Base-by-base conservation (phyloP, 2,888 invertebrate species). In the Cosmia trapezina region DNA sequence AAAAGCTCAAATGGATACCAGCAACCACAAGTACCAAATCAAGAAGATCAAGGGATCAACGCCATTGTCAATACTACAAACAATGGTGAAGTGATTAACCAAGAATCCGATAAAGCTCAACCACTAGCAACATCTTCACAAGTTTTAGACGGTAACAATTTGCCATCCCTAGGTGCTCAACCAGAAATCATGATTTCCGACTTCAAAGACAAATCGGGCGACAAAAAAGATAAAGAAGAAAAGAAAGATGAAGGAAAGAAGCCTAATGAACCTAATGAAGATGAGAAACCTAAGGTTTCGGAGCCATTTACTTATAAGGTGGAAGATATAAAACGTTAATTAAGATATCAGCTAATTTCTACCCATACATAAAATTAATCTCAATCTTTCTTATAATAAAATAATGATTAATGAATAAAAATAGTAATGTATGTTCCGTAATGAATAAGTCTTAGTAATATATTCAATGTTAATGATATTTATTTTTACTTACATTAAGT, bases 31-130 rank as follows among this genome's bases (percentile, higher is more conserved):
- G 14, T 51, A 8, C n/a, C 47, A 11, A 72, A 51, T 22, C 65
- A 53, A 65, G 78, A 14, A 28, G 22, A 49, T 14, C 78, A 80
- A 62, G 41, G 17, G 0, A n/a, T 47, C 17, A 70, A 67, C 6
- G n/a, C 43, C 0, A 60, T 59, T 61, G 49, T 41, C 5, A 73
- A 64, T 54, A 22, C 14, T n/a, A 28, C 2, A 43, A 66, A 33
- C 28, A 60, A 45, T 56, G 43, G 28, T 49, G 60, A 33, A 64
- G 51, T 47, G 33, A 41, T 62, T 11, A 70, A 51, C 12, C 75
- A 70, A 37, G 56, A 76, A 47, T 19, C 75, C 0, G 49, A 41
- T 41, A 65, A 56, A 37, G 47, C 28, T 17, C 66, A 61, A 61
- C 59, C 75, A 8, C 12, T 53, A 4, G n/a, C 54, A 49, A 28